These are phyloP conservation scores for Lithosia quadra DNA, from an alignment of 2,888 invertebrate species.

Conservation along the genomic window DNA sequence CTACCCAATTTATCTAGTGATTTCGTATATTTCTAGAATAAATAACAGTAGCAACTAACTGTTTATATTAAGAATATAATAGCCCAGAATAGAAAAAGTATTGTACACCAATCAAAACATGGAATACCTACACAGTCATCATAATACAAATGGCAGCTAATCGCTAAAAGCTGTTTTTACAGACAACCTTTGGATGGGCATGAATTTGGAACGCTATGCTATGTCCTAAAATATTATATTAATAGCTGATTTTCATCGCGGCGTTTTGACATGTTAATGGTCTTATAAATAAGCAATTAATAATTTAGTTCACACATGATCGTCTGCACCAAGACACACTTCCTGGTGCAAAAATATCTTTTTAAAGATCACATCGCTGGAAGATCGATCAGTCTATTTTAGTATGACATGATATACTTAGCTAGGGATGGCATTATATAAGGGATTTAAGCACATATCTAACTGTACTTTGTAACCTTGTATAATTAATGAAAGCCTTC, in stretches of 20 bases:
- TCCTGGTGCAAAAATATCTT: constrained; percentile 49
- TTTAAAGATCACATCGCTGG: constrained; percentile 50
- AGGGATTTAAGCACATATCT: background rate
- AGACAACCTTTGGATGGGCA: too few species aligned
- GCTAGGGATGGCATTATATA: constrained; percentile 17
- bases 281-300: constrained; percentile 16
- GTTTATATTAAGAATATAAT: too few species aligned
- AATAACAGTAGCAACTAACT: background rate
- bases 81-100: too few species aligned
- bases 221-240: background rate
- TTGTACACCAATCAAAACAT: too few species aligned
- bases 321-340: constrained; percentile 32
- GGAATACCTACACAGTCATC: too few species aligned
- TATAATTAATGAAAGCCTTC: too few species aligned
- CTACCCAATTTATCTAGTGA: constrained; percentile 4
- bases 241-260: background rate
- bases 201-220: background rate
- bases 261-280: background rate
- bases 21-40: background rate
- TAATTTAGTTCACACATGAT: constrained; percentile 14
- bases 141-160: too few species aligned
- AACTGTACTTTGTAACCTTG: too few species aligned
- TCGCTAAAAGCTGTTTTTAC: too few species aligned
- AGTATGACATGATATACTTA: constrained; percentile 41
- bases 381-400: constrained; percentile 51